Percentiles rank a stretch among this genome's conserved stretches.
These are phyloP conservation scores for Syndactyla subalaris DNA, from an alignment of 2,797 vertebrate genomes.

Conservation along the genomic window DNA sequence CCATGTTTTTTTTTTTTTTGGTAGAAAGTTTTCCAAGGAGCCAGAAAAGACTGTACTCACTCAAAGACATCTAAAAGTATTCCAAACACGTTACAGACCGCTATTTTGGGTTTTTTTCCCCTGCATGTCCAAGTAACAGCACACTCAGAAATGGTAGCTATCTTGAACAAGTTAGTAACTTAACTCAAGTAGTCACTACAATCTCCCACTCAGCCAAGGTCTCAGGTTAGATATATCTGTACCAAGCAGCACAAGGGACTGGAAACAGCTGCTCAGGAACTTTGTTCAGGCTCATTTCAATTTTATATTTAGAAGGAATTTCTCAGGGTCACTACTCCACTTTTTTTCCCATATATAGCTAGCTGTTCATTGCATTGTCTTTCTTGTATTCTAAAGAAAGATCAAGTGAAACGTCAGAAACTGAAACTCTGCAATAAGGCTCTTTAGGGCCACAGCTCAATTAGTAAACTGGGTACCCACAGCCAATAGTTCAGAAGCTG, in stretches of 20 bases:
- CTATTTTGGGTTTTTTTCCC: background rate
- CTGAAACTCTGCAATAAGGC: background rate
- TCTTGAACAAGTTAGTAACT: background rate
- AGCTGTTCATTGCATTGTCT: background rate
- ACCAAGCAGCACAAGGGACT: background rate
- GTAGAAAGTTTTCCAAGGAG: background rate
- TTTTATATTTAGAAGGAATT: constrained; percentile 36
- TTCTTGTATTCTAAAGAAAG: background rate
- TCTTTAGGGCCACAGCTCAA: background rate
- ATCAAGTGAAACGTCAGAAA: background rate
- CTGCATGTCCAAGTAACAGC: background rate
- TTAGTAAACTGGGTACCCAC: background rate
- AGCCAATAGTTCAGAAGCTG: background rate
- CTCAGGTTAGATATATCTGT: background rate
- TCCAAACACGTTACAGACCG: background rate
- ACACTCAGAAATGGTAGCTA: background rate
- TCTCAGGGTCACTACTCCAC: background rate
- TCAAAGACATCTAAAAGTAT: background rate
- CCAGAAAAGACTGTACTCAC: background rate
- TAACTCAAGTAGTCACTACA: background rate
- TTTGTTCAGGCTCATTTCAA: background rate
- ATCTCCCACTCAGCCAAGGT: background rate
- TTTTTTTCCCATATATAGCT: background rate
- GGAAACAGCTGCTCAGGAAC: background rate
- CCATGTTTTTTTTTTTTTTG: background rate